Percentiles rank a stretch among this genome's conserved stretches.
These are phyloP conservation scores for Drosophila mimetica DNA, from an alignment of 2,888 invertebrate species.

Conservation along the genomic window DNA sequence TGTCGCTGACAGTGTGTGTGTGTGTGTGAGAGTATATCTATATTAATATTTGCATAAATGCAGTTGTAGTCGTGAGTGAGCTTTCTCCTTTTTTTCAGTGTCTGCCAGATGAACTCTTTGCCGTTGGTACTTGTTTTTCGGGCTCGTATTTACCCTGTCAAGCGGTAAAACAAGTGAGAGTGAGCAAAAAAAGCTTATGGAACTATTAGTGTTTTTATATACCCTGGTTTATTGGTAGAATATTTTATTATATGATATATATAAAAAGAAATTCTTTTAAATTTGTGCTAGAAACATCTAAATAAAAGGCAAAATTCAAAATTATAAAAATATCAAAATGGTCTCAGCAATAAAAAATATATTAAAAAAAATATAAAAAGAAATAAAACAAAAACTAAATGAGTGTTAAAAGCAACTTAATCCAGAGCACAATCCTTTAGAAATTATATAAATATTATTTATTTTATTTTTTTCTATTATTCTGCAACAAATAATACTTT, in stretches of 20 bases:
- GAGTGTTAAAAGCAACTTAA: no score
- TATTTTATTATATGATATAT: background rate
- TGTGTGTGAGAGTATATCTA: conserved; percentile 20
- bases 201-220: background rate
- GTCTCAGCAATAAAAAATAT: background rate
- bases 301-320: no score
- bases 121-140: conserved; percentile 32
- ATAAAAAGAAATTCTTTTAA: no score
- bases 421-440: no score
- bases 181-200: background rate
- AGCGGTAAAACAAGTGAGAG: background rate
- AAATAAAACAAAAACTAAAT: no score
- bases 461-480: no score
- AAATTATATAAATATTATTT: no score
- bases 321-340: no score
- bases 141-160: conserved; percentile 26
- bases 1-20: conserved; percentile 10
- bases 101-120: conserved; percentile 33
- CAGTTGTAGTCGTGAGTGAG: conserved; percentile 30
- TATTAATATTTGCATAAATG: conserved; percentile 52
- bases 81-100: conserved; percentile 22
- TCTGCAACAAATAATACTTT: no score
- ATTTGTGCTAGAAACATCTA: no score
- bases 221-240: background rate
- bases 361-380: background rate